Base-by-base conservation (phyloP, 2,113 vertebrate species). In the Gadus macrocephalus region DNA sequence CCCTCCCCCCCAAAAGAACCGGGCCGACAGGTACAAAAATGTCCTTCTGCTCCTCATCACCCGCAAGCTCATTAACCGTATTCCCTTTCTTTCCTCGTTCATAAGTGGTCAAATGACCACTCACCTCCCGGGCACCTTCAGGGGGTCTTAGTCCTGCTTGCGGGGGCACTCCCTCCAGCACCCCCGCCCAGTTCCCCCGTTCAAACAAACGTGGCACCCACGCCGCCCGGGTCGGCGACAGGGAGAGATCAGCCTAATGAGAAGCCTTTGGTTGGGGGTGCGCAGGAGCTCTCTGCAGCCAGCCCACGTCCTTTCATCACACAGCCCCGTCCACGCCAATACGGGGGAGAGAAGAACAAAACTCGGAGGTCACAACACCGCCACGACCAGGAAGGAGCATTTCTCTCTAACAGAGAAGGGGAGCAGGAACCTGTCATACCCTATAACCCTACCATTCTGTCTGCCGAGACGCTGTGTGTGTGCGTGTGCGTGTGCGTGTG, bases 181-280 rank as follows among this genome's bases (percentile, higher is more conserved):
- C 31, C 73, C 70, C 61, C 65, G 69, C 78, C 65, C 58, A n/a
- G 17, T 59, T 59, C n/a, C 20, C 76, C 67, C 62, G 72, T 73
- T 80, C 65, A 76, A 62, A 77, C 79, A 72, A 72, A 81, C 81
- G 80, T 55, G 55, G 66, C 76, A 82, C 71, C 63, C 67, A 42
- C 31, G 22, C n/a, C 35, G 62, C 69, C 25, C 69, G 74, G 64
- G 35, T 0, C 15, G 74, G 80, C 70, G 66, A 75, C 71, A 84
- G 64, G 67, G 70, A 67, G 70, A 83, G 85, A 85, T 87, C 82
- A 86, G 69, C 78, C 81, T 89, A 87, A 88, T 87, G 88, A 84
- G 85, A 78, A 71, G 77, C 73, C 76, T 76, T 82, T 68, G 53
- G 78, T 81, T 71, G 65, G 79, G 70, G 76, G 67, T 78, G 42